Evolutionary conservation across 2,888 invertebrate species (phyloP), one percentile per base, ranked within the genome.

Genomic region (Unio delphinus): DNA sequence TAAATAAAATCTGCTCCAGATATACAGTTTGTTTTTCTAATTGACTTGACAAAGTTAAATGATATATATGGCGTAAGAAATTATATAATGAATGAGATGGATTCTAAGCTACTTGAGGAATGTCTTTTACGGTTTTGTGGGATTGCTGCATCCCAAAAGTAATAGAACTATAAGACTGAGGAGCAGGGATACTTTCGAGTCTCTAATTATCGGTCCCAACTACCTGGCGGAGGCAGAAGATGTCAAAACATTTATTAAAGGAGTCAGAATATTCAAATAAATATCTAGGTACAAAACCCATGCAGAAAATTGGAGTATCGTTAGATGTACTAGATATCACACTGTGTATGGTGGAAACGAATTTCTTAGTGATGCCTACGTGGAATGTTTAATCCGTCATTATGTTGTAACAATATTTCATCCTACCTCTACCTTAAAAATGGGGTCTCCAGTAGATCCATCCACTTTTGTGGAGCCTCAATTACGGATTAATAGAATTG

Each of bases 161-260:
- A 92, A 93, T 7, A 97, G 97, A 0, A 93, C 93, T 80, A 93
- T 98, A 1, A 94, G 94, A 77, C 90, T 98, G 28, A 92, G 92
- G 64, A 94, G 94, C 76, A 89, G 91, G 0, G 95, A 96, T 90
- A 95, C 95, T 0, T 91, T 93, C 34, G 93, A 94, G 71, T 93
- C 93, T 89, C 96, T 96, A 0, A 87, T 94, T 57, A 96, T 98
- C 89, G 93, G 98, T 90, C 95, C 98, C 0, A 95, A 96, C 84
- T 98, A 98, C 88, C 95, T 97, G 72, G 90, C 92, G 55, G 88
- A 92, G 11, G 58, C 55, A 26, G 64, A 65, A 20, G 72, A 72
- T 28, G 34, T 63, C 4, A 56, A 64, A 34, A 61, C 34, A 28
- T 58, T 68, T 54, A 30, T 72, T 8, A n/a, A 15, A 64, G 69